Conservation (phyloP, 2,113 vertebrate genomes). For the Sylvietta virens region DNA sequence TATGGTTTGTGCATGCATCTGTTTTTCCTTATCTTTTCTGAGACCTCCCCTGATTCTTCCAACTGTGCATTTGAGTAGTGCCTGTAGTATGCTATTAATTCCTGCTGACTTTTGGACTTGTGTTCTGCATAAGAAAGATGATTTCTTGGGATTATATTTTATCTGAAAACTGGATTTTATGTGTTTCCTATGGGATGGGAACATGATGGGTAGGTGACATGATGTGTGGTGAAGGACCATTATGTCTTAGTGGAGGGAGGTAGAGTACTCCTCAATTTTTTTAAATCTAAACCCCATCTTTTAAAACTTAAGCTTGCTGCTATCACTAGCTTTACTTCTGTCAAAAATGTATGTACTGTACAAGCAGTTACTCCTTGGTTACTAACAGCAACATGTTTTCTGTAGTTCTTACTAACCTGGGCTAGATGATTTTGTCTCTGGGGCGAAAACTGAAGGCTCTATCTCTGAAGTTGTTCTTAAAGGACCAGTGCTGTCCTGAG, state of each 20-base stretch:
- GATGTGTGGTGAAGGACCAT: neutral
- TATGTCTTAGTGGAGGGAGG: neutral
- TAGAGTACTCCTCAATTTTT: neutral
- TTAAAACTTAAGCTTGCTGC: neutral
- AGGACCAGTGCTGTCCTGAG: neutral
- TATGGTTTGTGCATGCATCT: neutral
- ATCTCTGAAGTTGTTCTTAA: neutral
- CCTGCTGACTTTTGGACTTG: neutral
- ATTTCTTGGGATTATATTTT: neutral
- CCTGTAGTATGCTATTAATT: neutral
- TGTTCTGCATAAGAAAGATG: neutral
- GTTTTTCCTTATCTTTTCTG: neutral
- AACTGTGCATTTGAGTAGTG: neutral
- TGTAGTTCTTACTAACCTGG: neutral
- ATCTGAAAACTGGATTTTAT: neutral
- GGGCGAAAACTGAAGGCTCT: neutral
- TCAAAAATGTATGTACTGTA: neutral
- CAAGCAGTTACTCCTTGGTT: neutral
- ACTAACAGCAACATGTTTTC: neutral
- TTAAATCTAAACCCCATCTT: neutral
- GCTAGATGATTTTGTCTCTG: neutral
- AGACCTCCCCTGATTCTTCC: neutral
- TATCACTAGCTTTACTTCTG: neutral
- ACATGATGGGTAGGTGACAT: neutral
- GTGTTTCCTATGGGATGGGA: neutral